phyloP scores from a whole-genome alignment of 2,797 vertebrate genomes.

The Anguilla marmorata region DNA sequence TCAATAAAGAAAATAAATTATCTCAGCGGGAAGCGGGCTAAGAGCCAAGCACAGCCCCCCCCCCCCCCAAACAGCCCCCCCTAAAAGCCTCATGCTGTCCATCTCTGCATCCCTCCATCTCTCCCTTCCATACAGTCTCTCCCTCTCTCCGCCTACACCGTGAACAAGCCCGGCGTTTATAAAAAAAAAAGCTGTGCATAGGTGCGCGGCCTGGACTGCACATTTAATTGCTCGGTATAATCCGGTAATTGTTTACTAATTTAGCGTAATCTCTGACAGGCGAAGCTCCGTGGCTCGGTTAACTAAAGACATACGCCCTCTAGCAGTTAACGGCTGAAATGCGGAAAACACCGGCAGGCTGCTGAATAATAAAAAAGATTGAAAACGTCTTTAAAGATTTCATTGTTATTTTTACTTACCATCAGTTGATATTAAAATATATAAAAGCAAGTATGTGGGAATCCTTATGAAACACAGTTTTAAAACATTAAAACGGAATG shows the following conservation, averaged over 20 bases:
- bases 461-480: conserved; percentile 12
- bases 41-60: conserved; percentile 34
- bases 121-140: not conserved
- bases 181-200: not conserved
- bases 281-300: not conserved
- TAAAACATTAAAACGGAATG: conserved; percentile 43
- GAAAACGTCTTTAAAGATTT: conserved; percentile 71
- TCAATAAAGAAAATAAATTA: conserved; percentile 55
- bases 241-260: not conserved
- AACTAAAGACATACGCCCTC: not conserved
- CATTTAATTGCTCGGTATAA: conserved; percentile 19
- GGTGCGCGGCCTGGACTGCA: conserved; percentile 8
- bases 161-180: conserved; percentile 13
- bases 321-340: not conserved
- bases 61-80: conserved; percentile 18
- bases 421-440: conserved; percentile 68
- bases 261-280: not conserved
- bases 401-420: conserved; percentile 75
- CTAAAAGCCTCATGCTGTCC: not conserved
- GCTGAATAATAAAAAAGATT: conserved; percentile 1
- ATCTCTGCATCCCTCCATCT: conserved; percentile 28
- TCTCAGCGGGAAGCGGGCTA: conserved; percentile 45
- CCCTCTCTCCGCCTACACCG: not conserved
- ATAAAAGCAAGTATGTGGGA: conserved; percentile 61
- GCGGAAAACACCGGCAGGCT: not conserved